Evolutionary conservation across 1,140 invertebrate species (phyloP), one percentile per base, ranked within the genome.

Genomic region (Caenorhabditis latens): DNA sequence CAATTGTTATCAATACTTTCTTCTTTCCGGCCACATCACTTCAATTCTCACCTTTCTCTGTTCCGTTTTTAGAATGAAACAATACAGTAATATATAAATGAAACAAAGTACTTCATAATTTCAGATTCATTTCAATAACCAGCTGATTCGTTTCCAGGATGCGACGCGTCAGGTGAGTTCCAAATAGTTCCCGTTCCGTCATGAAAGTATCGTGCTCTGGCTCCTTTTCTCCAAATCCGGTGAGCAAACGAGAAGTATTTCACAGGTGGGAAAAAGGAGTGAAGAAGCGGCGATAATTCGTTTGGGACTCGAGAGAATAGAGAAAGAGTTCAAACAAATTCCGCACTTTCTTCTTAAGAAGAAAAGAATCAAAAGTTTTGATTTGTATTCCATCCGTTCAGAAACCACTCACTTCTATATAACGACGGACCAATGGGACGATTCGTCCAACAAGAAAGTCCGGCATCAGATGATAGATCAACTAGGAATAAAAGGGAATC

Each of bases 81-180:
- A 71, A 46, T 43, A 71, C 32, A 32, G 32, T 32, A 32, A 32
- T 32, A 32, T 32, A 32, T 32, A 65, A 40, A 65, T 8, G 14
- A 71, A 71, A 71, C n/a, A n/a, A 2, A 32, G 21, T 7, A 40
- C 21, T 53, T 53, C 50, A 11, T 14, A 16, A 53, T 53, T 11
- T 3, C 9, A 53, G 2, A 53, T 16, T 8, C 50, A 8, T 53
- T n/a, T 61, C 11, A 13, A 65, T 40, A 32, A 32, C 7, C 65
- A 43, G 46, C 46, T 79, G 71, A 63, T 63, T 58, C 14, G 24
- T 24, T 79, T 79, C 71, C 71, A 79, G 71, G 71, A 79, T 79
- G 71, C 71, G 46, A 79, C 71, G 71, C 71, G 71, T 79, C 19
- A 79, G 71, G 71, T 79, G 71, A 79, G 71, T 79, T 50, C 65